Conservation (phyloP, 2,797 vertebrate species). For the Acomys russatus region DNA sequence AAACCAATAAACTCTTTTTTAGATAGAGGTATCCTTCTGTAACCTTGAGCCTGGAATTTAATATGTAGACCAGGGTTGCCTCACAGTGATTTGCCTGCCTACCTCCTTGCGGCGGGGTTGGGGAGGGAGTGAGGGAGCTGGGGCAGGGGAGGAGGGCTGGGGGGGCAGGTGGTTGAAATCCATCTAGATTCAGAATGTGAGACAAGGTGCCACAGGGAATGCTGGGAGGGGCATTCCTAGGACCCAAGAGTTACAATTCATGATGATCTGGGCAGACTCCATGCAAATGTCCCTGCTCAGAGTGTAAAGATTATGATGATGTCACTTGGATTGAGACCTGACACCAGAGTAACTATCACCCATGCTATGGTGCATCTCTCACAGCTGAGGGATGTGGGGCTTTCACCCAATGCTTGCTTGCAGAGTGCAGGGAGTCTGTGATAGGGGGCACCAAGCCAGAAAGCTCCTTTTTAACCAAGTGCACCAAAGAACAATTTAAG, state of each 20-base stretch:
- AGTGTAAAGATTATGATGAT: neutral
- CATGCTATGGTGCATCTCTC: neutral
- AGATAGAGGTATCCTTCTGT: neutral
- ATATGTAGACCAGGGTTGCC: neutral
- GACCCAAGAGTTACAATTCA: neutral
- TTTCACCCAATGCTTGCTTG: neutral
- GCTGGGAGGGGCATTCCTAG: neutral
- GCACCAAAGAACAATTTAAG: slow-evolving; percentile 8
- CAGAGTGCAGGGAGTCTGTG: neutral
- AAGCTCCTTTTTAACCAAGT: slow-evolving; percentile 26
- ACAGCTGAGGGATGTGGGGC: neutral
- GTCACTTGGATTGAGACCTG: neutral
- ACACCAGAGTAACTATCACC: neutral
- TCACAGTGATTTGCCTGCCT: neutral
- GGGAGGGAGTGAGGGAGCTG: too few relatives aligned
- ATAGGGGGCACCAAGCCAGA: neutral
- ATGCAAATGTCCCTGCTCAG: neutral
- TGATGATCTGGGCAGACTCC: neutral
- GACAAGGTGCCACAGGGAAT: neutral
- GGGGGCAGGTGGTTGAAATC: neutral
- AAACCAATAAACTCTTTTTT: neutral
- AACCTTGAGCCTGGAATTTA: neutral
- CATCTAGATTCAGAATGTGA: neutral
- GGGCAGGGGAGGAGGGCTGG: too few relatives aligned
- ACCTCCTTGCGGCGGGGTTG: neutral